Evolutionary conservation across 2,888 invertebrate species (phyloP), one percentile per base, ranked within the genome.

Genomic region (Xylota segnis): DNA sequence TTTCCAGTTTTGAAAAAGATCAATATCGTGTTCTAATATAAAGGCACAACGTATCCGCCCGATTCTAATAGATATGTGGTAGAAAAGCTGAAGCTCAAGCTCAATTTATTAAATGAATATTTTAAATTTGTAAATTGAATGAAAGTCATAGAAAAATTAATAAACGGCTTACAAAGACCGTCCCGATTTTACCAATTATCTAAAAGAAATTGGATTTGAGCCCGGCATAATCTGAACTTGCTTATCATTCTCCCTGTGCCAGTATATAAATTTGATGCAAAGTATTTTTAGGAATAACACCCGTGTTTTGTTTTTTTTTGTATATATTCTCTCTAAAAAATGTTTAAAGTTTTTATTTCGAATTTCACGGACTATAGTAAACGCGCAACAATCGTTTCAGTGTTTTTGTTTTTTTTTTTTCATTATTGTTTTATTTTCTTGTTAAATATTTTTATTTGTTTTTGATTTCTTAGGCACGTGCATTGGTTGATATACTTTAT

Each of bases 391-490:
- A 29, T 50, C 29, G 14, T 9, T 59, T 40, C 43, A 29, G 34
- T 59, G 47, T 45, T 10, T n/a, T 40, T 72, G 9, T 40, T 72
- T 61, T 68, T 34, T 34, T 56, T n/a, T 74, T 59, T 37, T 32
- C 7, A 32, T 32, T 32, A 47, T 58, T 59, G 0, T 43, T 70
- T 23, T 23, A 3, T 23, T 23, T 23, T 71, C 61, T 43, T 27
- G 40, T 52, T 68, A 27, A 34, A 34, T 72, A 50, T 52, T 59
- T 61, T 71, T 59, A 50, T 63, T 83, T 56, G 9, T 66, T 65
- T n/a, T 81, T 71, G 37, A 54, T 54, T 86, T 81, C 76, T 86
- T 82, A 86, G 86, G 86, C 86, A 86, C 86, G 86, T 86, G 86
- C 86, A 86, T 86, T 86, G 86, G 86, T 82, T 86, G 86, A 86